These are phyloP conservation scores for Trematocara zebra DNA, from an alignment of 2,113 vertebrate genomes.

Conservation along the genomic window DNA sequence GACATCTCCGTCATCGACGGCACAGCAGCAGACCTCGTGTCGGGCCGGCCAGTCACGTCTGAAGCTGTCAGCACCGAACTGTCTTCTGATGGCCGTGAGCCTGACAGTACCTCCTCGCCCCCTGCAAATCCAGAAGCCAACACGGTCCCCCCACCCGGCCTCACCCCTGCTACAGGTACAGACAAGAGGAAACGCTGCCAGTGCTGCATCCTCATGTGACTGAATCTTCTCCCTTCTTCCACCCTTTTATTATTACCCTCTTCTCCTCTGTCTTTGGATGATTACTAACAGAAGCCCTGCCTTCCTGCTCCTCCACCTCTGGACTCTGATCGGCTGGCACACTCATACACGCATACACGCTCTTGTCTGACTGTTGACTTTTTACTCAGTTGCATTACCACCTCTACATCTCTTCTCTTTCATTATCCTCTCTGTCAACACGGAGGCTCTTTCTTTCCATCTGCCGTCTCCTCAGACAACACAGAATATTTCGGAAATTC, in stretches of 20 bases:
- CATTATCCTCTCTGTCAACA: background rate
- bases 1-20: conserved; percentile 89
- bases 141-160: conserved; percentile 60
- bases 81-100: conserved; percentile 89
- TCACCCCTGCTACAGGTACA: conserved; percentile 91
- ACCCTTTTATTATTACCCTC: conserved; percentile 60
- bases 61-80: conserved; percentile 91
- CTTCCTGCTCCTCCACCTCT: conserved; percentile 66
- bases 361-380: conserved; percentile 41
- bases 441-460: background rate
- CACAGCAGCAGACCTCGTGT: conserved; percentile 92
- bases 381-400: conserved; percentile 10
- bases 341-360: conserved; percentile 5
- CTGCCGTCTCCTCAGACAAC: background rate
- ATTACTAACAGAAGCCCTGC: conserved; percentile 85
- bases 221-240: conserved; percentile 62
- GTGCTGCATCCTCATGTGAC: conserved; percentile 99
- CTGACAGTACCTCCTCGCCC: conserved; percentile 75
- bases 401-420: conserved; percentile 8
- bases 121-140: conserved; percentile 77
- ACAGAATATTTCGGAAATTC: background rate
- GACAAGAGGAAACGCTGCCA: conserved; percentile 99
- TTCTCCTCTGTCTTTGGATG: conserved; percentile 75
- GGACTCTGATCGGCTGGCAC: conserved; percentile 51
- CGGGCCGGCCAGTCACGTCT: conserved; percentile 77